Base-by-base conservation (phyloP, 2,888 invertebrate species). In the Linnaemya tessellans region DNA sequence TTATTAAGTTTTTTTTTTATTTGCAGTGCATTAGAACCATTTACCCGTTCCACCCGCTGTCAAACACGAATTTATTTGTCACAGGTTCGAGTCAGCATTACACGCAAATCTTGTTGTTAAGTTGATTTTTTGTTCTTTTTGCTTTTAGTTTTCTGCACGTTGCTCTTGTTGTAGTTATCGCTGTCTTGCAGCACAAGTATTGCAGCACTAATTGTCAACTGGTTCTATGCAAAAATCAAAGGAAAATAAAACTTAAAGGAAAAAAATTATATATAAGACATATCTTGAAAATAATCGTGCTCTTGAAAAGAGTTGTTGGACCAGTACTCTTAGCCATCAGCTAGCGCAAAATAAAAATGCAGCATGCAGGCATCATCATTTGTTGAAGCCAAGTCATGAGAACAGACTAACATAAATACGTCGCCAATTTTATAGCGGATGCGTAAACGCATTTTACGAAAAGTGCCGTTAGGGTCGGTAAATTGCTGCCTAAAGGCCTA, bases 401-500 rank as follows among this genome's bases (percentile, higher is more conserved):
- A 85, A 82, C 58, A 70, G 41, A 54, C 64, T 54, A 75, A 77
- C 77, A 80, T 84, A 86, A 77, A 73, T 84, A 84, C 80, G 84
- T 86, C 80, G 86, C 84, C 86, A 84, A 84, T 81, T 86, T 86
- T 89, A 91, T 91, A 90, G 91, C 91, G 91, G 91, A 91, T 91
- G 91, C 91, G 91, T 91, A 91, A 91, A 91, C 91, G 91, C 91
- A 91, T 91, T 91, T 87, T 90, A 90, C 89, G 89, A 87, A 90
- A 90, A 89, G 89, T 91, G 91, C 91, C 91, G 91, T 91, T 91
- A 91, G 91, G 90, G 91, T 90, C 88, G 90, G 90, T 90, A 90
- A 90, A 90, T 90, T 90, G 89, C 88, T 87, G 90, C 89, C 90
- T 84, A 87, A 86, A 88, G 89, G 88, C 90, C 81, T 83, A 73